phyloP scores from a whole-genome alignment of 2,113 vertebrate genomes.

The Myotis lucifugus region DNA sequence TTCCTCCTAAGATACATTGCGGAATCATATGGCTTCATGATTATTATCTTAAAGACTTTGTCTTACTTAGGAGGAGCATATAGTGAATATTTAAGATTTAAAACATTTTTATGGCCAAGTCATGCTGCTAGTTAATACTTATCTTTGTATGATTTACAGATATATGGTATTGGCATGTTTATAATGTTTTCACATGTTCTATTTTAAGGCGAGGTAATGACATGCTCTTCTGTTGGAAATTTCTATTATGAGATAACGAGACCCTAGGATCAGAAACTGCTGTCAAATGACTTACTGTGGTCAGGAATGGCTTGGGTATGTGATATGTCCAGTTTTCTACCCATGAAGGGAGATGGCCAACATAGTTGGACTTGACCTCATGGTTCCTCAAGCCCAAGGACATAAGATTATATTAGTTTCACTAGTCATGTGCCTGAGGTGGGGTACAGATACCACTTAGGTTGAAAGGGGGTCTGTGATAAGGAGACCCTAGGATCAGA shows the following conservation, averaged over 20 bases:
- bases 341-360: not conserved
- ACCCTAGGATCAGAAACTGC: not conserved
- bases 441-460: not conserved
- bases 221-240: not conserved
- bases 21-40: not conserved
- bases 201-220: not conserved
- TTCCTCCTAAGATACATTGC: not conserved
- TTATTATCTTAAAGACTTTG: not conserved
- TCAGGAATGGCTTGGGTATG: not conserved
- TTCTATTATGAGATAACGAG: not conserved
- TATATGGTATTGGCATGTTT: not conserved
- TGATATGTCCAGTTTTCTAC: not conserved
- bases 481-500: not conserved
- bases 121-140: not conserved
- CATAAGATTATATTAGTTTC: not conserved
- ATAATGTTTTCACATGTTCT: not conserved
- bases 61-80: not conserved
- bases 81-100: not conserved
- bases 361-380: not conserved
- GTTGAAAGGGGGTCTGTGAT: not conserved
- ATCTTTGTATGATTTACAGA: not conserved
- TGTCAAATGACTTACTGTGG: not conserved
- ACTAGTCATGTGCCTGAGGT: not conserved
- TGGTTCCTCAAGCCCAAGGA: not conserved
- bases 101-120: not conserved